Percentiles rank a stretch among this genome's conserved stretches.
These are phyloP conservation scores for Macrophya alboannulata DNA, from an alignment of 2,888 invertebrate genomes.

Conservation along the genomic window DNA sequence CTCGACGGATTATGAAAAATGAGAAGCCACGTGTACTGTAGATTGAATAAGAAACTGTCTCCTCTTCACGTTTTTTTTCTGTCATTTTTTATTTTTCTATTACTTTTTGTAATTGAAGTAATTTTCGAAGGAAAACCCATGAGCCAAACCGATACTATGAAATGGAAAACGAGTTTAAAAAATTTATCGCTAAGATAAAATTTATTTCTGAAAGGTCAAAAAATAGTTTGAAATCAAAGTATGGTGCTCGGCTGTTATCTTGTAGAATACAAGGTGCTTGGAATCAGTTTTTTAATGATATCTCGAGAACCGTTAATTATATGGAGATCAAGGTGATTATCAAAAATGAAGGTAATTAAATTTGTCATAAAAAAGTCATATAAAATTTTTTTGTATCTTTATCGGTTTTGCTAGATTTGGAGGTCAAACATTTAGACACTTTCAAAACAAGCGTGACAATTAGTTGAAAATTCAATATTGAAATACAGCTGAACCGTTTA, in stretches of 20 bases:
- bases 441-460: not conserved
- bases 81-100: not conserved
- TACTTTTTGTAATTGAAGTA: not conserved
- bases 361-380: too few relatives aligned
- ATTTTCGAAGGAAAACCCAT: not conserved
- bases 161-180: not conserved
- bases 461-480: not conserved
- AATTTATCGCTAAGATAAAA: too few relatives aligned
- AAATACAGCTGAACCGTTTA: not conserved
- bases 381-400: too few relatives aligned
- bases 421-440: not conserved
- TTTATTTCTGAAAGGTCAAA: too few relatives aligned
- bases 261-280: too few relatives aligned
- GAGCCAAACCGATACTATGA: not conserved
- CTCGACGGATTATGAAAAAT: constrained; percentile 57
- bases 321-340: too few relatives aligned
- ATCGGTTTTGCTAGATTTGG: too few relatives aligned
- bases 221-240: too few relatives aligned
- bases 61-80: not conserved
- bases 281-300: too few relatives aligned
- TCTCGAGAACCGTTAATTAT: too few relatives aligned
- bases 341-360: too few relatives aligned
- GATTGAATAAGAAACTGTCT: constrained; percentile 42
- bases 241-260: too few relatives aligned
- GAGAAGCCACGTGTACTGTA: constrained; percentile 41